Evolutionary conservation across 2,888 invertebrate species (phyloP), one percentile per base, ranked within the genome.

Genomic region (Latheticus oryzae): DNA sequence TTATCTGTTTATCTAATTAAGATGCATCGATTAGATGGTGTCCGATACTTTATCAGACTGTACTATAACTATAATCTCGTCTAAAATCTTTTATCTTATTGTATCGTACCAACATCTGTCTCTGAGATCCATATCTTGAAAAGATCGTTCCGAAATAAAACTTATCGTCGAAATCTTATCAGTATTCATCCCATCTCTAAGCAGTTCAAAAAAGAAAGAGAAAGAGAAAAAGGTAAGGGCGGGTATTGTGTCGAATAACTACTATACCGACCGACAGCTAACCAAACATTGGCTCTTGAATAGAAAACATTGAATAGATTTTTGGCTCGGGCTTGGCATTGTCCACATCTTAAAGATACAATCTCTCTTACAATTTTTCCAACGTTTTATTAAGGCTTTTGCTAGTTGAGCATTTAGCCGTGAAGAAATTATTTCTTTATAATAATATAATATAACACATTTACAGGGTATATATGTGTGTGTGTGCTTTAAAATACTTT

Each of bases 271-370:
- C 73, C 76, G 78, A 83, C 85, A 85, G 83, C 85, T 85, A 85
- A 85, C 84, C 85, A 85, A 85, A 85, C 84, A 85, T 84, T 83
- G 84, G 82, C 83, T 83, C 82, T 63, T 82, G 9, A 82, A 80
- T 81, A 80, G 78, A 78, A 80, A 76, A 65, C 67, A 77, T 74
- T 74, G 70, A 74, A 76, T 73, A 73, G 74, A 72, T 67, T 70
- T 19, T 72, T 74, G 74, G 74, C 74, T 75, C 73, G 74, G 75
- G 76, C 73, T 71, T 45, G 56, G 61, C 65, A 71, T 75, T 74
- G 73, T 74, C 65, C 56, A 62, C 45, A 65, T 68, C 67, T 72
- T 73, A 67, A n/a, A 75, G 76, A 76, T 76, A 76, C 74, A 74
- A 76, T 76, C 75, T 76, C n/a, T n/a, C 69, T 69, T 68, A 69